Conservation (phyloP, 2,888 invertebrate species). For the Coenonympha glycerion region DNA sequence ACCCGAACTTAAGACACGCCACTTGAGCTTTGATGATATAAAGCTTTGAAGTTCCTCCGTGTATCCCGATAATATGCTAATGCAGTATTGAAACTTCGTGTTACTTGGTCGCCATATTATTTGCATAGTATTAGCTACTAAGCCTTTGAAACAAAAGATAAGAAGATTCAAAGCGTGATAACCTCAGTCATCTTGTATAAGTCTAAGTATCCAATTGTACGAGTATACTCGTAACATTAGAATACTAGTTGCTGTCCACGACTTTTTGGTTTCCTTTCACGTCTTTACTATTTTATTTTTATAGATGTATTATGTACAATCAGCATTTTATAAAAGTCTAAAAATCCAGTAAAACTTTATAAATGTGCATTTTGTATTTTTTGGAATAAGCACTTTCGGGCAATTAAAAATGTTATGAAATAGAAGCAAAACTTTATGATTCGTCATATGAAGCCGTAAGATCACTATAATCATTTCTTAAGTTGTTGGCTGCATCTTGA, state of each 20-base stretch:
- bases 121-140: slow-evolving; percentile 2
- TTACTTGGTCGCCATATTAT: slow-evolving; percentile 2
- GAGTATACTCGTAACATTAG: too few relatives aligned
- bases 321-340: too few relatives aligned
- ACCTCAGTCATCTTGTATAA: background rate
- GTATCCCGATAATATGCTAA: slow-evolving; percentile 1
- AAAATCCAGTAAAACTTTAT: too few relatives aligned
- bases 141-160: background rate
- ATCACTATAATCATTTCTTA: slow-evolving; percentile 16
- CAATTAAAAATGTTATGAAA: background rate
- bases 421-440: slow-evolving; percentile 15
- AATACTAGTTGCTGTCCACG: too few relatives aligned
- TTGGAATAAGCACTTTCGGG: too few relatives aligned
- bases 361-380: too few relatives aligned
- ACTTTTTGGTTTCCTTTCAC: too few relatives aligned
- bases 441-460: slow-evolving; percentile 13
- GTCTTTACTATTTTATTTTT: too few relatives aligned
- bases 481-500: background rate
- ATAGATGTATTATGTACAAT: too few relatives aligned
- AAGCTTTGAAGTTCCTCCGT: slow-evolving; percentile 5
- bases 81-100: background rate
- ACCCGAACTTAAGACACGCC: background rate
- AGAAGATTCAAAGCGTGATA: background rate
- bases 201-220: background rate
- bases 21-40: slow-evolving; percentile 4